Percentiles rank a stretch among this genome's conserved stretches.
Evolutionary conservation across 2,113 vertebrate genomes (phyloP).

Genomic region (Coregonus clupeaformis): DNA sequence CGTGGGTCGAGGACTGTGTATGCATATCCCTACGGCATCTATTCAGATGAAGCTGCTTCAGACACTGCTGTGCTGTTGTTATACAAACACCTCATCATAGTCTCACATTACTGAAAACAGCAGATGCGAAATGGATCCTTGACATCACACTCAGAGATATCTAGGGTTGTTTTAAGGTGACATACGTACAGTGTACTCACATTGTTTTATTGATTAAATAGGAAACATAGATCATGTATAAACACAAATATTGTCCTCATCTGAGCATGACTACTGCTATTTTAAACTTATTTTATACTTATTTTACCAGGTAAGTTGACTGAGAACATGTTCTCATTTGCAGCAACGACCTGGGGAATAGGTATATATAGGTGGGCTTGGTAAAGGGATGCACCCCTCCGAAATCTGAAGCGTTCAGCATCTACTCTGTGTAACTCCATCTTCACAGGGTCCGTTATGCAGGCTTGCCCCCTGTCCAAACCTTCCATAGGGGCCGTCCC

Average conservation of each 20-base stretch:
- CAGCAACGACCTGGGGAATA: too few species aligned
- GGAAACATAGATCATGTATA: conserved; percentile 70
- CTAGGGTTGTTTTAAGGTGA: not conserved
- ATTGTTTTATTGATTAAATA: conserved; percentile 80
- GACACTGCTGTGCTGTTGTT: not conserved
- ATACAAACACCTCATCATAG: not conserved
- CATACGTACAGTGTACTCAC: conserved; percentile 45
- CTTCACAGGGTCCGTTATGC: not conserved
- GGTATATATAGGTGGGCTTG: conserved; percentile 30
- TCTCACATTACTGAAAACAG: not conserved
- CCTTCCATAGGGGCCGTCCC: conserved; percentile 23
- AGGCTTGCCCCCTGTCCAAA: conserved; percentile 19
- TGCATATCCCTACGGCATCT: not conserved
- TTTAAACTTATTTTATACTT: too few species aligned
- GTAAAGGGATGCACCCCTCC: conserved; percentile 46
- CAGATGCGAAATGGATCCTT: conserved; percentile 2
- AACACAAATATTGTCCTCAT: conserved; percentile 61
- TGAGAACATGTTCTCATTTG: too few species aligned
- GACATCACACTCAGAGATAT: conserved; percentile 37
- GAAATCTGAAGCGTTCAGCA: conserved; percentile 46
- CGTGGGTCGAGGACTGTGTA: not conserved
- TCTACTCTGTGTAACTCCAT: conserved; percentile 24
- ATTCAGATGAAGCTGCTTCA: not conserved
- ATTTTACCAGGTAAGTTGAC: too few species aligned
- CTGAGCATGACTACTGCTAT: conserved; percentile 34